Base-by-base conservation (phyloP, 2,888 invertebrate genomes). In the Zaprionus bogoriensis region DNA sequence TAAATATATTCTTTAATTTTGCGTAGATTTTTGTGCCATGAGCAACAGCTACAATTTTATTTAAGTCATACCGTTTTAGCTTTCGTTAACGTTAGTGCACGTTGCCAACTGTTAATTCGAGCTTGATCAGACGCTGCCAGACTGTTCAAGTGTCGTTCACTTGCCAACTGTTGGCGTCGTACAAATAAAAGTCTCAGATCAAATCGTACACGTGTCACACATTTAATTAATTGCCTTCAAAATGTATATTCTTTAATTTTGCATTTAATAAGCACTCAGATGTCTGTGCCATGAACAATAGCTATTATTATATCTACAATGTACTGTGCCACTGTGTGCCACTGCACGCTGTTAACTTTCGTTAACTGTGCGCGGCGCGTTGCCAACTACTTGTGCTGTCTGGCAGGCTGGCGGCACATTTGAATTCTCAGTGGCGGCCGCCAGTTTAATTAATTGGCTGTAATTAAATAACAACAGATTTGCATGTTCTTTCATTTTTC, bases 391-490 rank as follows among this genome's bases (percentile, higher is more conserved):
- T 52, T 4, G 6, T 5, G 1, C 17, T 46, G 39, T 48, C 51
- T 36, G 14, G 39, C 27, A 14, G 32, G 12, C 7, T 32, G 32
- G 14, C 32, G 7, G 32, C 9, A 9, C 7, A n/a, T n/a, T n/a
- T n/a, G n/a, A n/a, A n/a, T n/a, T n/a, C n/a, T n/a, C 32, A 51
- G 67, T 67, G 57, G 73, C 58, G 67, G 51, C 61, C 54, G 39
- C 17, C 27, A 36, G 17, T 53, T 70, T 62, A 81, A 81, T 70
- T 75, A 82, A 87, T 84, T 74, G 53, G 60, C 66, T 62, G 54
- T 72, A 84, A 79, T 86, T 77, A 80, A 74, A 77, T 76, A 69
- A 74, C 81, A 87, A 45, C 84, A 61, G 51, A 58, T 71, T 59
- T 69, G 72, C 74, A 83, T 81, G 69, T 69, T 74, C 47, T 54